These are phyloP conservation scores for Anoplophora glabripennis DNA, from an alignment of 1,140 invertebrate species.

Conservation along the genomic window DNA sequence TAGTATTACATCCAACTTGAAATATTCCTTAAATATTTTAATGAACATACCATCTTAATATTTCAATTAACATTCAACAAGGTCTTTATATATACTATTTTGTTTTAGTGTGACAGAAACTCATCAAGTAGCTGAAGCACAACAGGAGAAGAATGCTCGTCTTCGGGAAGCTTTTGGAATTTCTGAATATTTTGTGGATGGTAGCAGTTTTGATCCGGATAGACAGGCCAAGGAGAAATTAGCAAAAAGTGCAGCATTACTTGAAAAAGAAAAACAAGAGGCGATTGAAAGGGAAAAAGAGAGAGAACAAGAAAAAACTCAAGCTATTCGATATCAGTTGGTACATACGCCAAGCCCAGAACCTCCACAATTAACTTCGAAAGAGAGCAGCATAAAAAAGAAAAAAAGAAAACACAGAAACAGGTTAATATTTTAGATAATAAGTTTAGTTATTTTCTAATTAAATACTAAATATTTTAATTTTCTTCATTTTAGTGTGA, in stretches of 20 bases:
- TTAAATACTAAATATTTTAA: too few species aligned
- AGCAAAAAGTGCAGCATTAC: conserved; percentile 54
- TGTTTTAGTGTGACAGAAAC: conserved; percentile 84
- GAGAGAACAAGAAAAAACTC: conserved; percentile 54
- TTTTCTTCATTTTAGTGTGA: too few species aligned
- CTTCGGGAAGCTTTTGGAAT: conserved; percentile 93
- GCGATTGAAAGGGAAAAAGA: conserved; percentile 58
- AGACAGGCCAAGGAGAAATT: conserved; percentile 75
- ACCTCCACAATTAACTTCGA: conserved; percentile 10
- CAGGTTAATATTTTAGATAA: conserved; percentile 17
- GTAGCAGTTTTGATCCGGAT: conserved; percentile 87
- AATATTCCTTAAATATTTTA: too few species aligned
- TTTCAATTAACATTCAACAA: too few species aligned
- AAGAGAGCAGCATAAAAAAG: conserved; percentile 47
- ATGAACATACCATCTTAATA: too few species aligned
- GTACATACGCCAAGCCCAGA: conserved; percentile 59
- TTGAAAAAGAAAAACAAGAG: conserved; percentile 51
- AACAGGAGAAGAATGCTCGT: conserved; percentile 91
- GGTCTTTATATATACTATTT: too few species aligned
- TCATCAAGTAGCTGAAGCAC: conserved; percentile 94
- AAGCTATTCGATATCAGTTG: conserved; percentile 60
- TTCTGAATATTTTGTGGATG: conserved; percentile 89
- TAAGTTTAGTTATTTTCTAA: too few species aligned
- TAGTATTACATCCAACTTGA: too few species aligned
- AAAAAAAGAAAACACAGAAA: conserved; percentile 53